phyloP scores from a whole-genome alignment of 2,797 vertebrate species.

The Liparis tanakae region DNA sequence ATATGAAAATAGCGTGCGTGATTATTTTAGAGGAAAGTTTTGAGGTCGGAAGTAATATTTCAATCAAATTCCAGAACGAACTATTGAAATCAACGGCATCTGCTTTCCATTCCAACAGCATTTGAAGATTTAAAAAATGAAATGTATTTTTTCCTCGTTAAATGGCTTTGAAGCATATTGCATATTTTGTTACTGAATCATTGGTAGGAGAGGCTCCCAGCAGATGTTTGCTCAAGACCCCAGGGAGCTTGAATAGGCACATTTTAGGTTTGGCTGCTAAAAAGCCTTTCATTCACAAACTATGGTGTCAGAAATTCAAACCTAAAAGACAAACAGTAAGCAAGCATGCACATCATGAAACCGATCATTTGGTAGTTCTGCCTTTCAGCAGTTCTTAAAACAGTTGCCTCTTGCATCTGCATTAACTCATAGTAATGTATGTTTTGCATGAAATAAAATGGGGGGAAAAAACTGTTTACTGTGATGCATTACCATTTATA shows the following conservation, averaged over 20 bases:
- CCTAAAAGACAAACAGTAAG: conserved; percentile 41
- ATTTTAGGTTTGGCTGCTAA: conserved; percentile 50
- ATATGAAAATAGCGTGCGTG: not conserved
- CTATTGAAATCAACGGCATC: conserved; percentile 11
- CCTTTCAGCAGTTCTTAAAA: conserved; percentile 44
- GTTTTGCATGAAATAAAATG: conserved; percentile 16
- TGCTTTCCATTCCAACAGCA: conserved; percentile 11
- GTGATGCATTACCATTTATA: conserved; percentile 19
- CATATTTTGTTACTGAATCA: conserved; percentile 39
- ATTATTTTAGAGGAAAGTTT: not conserved
- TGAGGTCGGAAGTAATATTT: conserved; percentile 10
- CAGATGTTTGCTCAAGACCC: conserved; percentile 46
- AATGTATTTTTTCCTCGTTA: conserved; percentile 15
- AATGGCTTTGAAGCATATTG: conserved; percentile 32
- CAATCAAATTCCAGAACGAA: conserved; percentile 31
- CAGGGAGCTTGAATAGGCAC: conserved; percentile 51
- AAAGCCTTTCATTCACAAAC: conserved; percentile 47
- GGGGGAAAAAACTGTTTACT: not conserved
- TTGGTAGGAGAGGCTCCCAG: conserved; percentile 38
- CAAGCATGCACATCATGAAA: conserved; percentile 23
- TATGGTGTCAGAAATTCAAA: conserved; percentile 57
- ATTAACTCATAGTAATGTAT: conserved; percentile 14
- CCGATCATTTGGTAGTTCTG: conserved; percentile 9
- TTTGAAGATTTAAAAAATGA: conserved; percentile 35
- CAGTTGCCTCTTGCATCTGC: not conserved